Evolutionary conservation across 2,797 vertebrate genomes (phyloP), one percentile per base, ranked within the genome.

Genomic region (Peromyscus aztecus): DNA sequence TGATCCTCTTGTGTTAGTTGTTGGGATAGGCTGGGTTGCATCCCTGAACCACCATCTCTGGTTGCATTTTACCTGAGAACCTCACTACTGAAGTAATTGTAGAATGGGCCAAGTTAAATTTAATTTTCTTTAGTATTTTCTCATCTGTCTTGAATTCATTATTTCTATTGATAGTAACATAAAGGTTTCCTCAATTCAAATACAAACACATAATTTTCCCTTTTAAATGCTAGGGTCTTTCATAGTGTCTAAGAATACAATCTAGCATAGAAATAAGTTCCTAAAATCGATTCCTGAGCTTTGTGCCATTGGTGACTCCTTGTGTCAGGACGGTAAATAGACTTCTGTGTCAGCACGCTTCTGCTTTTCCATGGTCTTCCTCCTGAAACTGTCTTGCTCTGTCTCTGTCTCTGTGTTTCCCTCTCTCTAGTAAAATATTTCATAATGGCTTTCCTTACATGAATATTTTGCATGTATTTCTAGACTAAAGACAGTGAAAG

Each of bases 141-240:
- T 91, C 55, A 88, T 78, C 61, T 69, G 11, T 40, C 43, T 84
- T 17, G 12, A 43, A 85, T 43, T 84, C 31, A 52, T 76, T 84
- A 16, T 69, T 9, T 57, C 0, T 69, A 59, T 91, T 14, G 77
- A 49, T 93, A 14, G 2, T 34, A 80, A 2, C 31, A 29, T 69
- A 89, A 83, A 67, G 27, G 19, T 65, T 94, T 85, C 67, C 34
- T 93, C 46, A 80, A 61, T 81, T 86, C 8, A 84, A 91, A 75
- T 61, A 85, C 7, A 23, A 29, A 19, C 40, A 40, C 63, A 71
- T 91, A 4, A 69, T 65, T 90, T 27, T 87, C 71, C 40, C 61
- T 92, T 82, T 40, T 14, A 71, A 49, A 67, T 10, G 27, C 46
- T 46, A 40, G 10, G 73, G 13, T 31, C 5, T 85, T 52, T 6